A percentile compares a stretch with the other conserved stretches of the same genome.
Evolutionary conservation across 1,140 invertebrate genomes (phyloP).

Genomic region (Drosophila kurseongensis): DNA sequence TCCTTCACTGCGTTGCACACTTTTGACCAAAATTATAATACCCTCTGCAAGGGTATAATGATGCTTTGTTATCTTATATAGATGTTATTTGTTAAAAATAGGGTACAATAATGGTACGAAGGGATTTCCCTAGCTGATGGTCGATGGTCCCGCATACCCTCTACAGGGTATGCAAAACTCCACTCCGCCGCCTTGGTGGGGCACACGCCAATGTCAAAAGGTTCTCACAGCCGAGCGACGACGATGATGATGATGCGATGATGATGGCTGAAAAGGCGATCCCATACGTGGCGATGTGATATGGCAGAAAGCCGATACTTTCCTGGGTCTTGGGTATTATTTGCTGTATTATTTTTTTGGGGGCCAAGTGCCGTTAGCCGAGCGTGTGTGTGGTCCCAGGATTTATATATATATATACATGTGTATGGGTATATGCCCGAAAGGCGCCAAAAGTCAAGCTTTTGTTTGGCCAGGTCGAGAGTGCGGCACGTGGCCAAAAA

Average conservation of each 20-base stretch:
- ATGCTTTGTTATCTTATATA: too few species aligned
- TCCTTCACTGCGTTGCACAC: too few species aligned
- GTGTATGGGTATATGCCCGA: neutral
- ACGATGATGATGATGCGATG: constrained; percentile 15
- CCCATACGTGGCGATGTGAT: constrained; percentile 29
- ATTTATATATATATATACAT: neutral
- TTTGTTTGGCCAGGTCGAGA: constrained; percentile 59
- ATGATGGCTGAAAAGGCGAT: constrained; percentile 24
- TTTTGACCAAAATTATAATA: too few species aligned
- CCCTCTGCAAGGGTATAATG: too few species aligned
- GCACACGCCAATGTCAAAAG: constrained; percentile 79
- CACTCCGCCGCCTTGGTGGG: constrained; percentile 29
- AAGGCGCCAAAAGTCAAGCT: constrained; percentile 71
- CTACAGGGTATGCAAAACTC: constrained; percentile 19
- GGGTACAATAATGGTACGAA: too few species aligned
- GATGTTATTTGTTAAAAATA: too few species aligned
- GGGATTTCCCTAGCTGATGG: too few species aligned
- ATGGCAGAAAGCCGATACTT: constrained; percentile 54
- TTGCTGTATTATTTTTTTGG: constrained; percentile 1
- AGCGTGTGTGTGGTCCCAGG: constrained; percentile 38
- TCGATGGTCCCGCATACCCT: neutral
- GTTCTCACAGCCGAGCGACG: constrained; percentile 55
- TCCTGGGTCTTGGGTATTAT: constrained; percentile 6
- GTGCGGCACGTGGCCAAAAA: constrained; percentile 44
- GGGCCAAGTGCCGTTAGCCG: constrained; percentile 59